A percentile compares a stretch with the other conserved stretches of the same genome.
Evolutionary conservation across 2,113 vertebrate species (phyloP).

Genomic region (Loxodonta africana): DNA sequence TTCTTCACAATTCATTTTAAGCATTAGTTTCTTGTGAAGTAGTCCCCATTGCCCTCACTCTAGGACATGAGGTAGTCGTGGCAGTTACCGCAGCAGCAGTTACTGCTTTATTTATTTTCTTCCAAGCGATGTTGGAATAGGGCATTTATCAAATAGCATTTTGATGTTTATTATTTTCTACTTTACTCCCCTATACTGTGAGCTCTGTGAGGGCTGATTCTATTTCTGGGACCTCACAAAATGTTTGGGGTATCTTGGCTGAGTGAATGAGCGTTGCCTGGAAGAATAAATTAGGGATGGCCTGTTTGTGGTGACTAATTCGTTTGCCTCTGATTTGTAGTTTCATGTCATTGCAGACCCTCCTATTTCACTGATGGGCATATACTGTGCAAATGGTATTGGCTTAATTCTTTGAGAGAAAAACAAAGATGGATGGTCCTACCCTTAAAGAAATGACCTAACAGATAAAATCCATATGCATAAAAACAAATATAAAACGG

Average conservation of each 20-base stretch:
- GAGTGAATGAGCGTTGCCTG: not conserved
- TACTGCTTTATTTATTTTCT: not conserved
- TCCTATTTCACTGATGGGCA: not conserved
- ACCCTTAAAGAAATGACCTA: not conserved
- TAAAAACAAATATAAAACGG: constrained; percentile 6
- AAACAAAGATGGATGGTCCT: not conserved
- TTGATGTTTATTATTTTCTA: not conserved
- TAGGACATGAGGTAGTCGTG: not conserved
- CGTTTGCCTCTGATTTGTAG: not conserved
- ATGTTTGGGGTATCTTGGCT: not conserved
- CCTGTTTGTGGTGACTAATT: not conserved
- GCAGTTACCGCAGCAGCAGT: too few relatives aligned
- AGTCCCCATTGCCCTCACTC: not conserved
- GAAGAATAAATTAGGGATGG: not conserved
- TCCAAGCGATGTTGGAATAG: not conserved
- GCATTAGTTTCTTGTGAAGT: not conserved
- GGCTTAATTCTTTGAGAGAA: constrained; percentile 15
- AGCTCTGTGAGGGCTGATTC: not conserved
- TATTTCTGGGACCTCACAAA: not conserved
- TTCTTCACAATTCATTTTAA: not conserved
- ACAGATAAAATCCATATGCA: not conserved
- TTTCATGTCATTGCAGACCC: not conserved
- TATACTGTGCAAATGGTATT: not conserved
- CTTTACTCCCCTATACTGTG: not conserved
- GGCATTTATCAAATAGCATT: not conserved